Conservation (phyloP, 2,888 invertebrate genomes). For the Drosophila fulvimacula region DNA sequence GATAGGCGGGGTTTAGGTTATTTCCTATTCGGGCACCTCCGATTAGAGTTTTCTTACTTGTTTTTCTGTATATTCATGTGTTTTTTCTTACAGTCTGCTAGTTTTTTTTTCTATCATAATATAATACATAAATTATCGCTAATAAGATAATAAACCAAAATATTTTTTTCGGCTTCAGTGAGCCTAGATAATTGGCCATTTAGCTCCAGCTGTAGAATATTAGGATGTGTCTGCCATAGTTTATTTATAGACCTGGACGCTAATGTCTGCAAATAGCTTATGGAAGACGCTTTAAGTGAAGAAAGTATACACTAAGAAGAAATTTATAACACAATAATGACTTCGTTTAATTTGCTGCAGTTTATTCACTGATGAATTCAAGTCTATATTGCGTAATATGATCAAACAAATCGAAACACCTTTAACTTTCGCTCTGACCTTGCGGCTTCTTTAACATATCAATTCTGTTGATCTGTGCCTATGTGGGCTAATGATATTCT, state of each 20-base stretch:
- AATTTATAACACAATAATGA: neutral
- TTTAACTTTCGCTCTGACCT: conserved; percentile 56
- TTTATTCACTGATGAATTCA: neutral
- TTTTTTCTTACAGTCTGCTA: too few relatives aligned
- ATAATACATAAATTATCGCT: neutral
- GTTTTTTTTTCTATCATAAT: neutral
- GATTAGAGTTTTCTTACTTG: too few relatives aligned
- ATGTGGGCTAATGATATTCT: conserved; percentile 44
- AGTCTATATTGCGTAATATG: conserved; percentile 29
- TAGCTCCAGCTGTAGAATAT: neutral
- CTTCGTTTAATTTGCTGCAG: neutral
- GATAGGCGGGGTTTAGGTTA: too few relatives aligned
- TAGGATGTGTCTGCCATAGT: neutral
- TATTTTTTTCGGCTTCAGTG: too few relatives aligned
- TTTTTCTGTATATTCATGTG: too few relatives aligned
- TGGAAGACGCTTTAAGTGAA: neutral
- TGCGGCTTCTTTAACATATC: conserved; percentile 21
- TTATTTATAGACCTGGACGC: neutral
- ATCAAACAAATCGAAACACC: conserved; percentile 22
- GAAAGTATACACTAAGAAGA: neutral
- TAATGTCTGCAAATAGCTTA: neutral
- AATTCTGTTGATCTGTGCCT: conserved; percentile 1
- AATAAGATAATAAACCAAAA: neutral
- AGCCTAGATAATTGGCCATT: neutral
- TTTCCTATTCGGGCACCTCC: too few relatives aligned